Conservation (phyloP, 2,888 invertebrate species). For the Drosophila subquinaria region DNA sequence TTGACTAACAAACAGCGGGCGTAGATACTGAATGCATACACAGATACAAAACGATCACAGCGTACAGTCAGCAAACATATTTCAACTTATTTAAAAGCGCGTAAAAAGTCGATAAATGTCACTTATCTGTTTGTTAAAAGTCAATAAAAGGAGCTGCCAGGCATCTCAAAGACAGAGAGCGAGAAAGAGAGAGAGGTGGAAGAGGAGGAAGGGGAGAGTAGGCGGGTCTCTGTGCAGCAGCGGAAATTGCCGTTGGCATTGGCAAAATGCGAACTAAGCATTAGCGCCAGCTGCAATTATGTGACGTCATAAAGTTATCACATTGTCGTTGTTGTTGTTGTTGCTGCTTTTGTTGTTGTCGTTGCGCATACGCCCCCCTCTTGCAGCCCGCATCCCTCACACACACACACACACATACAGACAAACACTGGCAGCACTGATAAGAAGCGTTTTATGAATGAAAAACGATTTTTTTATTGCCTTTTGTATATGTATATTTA, state of each 20-base stretch:
- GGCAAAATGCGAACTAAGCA: conserved; percentile 39
- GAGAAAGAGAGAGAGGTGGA: not conserved
- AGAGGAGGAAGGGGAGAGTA: conserved; percentile 5
- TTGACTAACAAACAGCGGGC: conserved; percentile 67
- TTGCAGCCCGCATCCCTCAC: conserved; percentile 38
- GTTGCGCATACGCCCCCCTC: conserved; percentile 46
- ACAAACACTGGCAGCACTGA: conserved; percentile 44
- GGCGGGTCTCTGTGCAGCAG: conserved; percentile 31
- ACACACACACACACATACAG: conserved; percentile 4
- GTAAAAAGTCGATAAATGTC: conserved; percentile 82
- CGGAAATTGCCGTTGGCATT: conserved; percentile 47
- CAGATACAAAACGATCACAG: too few relatives aligned
- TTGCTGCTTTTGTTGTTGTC: conserved; percentile 9
- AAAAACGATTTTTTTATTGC: conserved; percentile 71
- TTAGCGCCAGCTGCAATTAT: conserved; percentile 75
- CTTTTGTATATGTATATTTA: conserved; percentile 51
- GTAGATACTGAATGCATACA: conserved; percentile 58
- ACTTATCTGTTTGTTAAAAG: conserved; percentile 76
- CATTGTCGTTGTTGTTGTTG: not conserved
- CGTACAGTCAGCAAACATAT: conserved; percentile 79
- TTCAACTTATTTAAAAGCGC: conserved; percentile 79
- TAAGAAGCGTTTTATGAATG: conserved; percentile 74
- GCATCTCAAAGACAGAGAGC: not conserved
- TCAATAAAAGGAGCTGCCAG: conserved; percentile 54
- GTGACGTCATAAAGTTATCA: conserved; percentile 71